A percentile compares a stretch with the other conserved stretches of the same genome.
Evolutionary conservation across 2,797 vertebrate species (phyloP).

Genomic region (Phoeniculus purpureus): DNA sequence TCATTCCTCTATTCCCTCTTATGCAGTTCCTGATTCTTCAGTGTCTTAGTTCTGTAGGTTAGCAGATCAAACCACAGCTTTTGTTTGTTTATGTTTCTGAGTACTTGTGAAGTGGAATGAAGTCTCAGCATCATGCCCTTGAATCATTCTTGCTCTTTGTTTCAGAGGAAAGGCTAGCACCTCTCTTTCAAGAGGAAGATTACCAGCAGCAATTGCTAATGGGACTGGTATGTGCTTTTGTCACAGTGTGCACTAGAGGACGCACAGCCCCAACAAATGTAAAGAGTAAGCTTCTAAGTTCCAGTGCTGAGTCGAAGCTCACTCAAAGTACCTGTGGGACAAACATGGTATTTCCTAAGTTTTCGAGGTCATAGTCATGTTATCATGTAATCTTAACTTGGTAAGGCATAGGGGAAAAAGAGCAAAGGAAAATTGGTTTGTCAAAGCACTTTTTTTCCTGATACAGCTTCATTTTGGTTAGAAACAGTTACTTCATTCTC

Average conservation of each 20-base stretch:
- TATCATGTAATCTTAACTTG: background rate
- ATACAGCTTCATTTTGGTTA: background rate
- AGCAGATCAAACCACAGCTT: background rate
- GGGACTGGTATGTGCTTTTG: slow-evolving; percentile 86
- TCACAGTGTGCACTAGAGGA: background rate
- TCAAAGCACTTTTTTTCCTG: background rate
- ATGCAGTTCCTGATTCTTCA: background rate
- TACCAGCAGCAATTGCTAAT: slow-evolving; percentile 86
- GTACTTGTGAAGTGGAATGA: background rate
- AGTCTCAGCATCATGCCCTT: background rate
- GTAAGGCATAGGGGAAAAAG: background rate
- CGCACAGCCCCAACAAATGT: background rate
- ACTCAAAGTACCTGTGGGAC: background rate
- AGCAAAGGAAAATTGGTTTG: background rate
- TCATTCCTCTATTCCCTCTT: background rate
- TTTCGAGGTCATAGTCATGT: background rate
- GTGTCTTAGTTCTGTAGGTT: background rate
- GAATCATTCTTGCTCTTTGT: slow-evolving; percentile 18
- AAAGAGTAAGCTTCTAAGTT: background rate
- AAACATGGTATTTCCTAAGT: background rate
- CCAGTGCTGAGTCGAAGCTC: background rate
- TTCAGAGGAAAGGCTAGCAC: slow-evolving; percentile 86
- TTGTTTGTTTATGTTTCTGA: background rate
- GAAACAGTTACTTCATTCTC: background rate
- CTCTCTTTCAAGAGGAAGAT: slow-evolving; percentile 93